A percentile compares a stretch with the other conserved stretches of the same genome.
Conservation (phyloP, 2,888 invertebrate species). For the Caenorhabditis sp. region DNA sequence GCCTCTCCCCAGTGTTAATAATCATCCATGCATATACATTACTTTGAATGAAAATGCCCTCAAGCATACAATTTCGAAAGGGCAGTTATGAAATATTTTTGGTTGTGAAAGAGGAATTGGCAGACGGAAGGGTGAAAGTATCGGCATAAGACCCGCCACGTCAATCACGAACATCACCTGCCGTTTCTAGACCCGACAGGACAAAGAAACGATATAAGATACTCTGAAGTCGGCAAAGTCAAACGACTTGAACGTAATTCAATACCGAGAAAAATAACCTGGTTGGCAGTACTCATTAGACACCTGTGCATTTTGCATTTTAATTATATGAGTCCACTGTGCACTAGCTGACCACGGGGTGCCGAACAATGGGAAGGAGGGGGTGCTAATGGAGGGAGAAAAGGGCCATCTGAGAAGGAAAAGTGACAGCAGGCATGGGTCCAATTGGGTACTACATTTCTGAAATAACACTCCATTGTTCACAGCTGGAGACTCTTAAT, state of each 20-base stretch:
- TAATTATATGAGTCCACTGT: conserved; percentile 31
- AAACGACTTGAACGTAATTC: conserved; percentile 48
- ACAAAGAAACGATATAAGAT: conserved; percentile 63
- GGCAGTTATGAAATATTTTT: conserved; percentile 35
- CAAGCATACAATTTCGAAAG: conserved; percentile 52
- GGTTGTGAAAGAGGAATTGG: background rate
- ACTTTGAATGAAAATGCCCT: conserved; percentile 58
- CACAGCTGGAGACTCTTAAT: conserved; percentile 21
- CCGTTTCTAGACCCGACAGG: conserved; percentile 30
- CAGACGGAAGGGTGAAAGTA: background rate
- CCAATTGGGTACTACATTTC: conserved; percentile 39
- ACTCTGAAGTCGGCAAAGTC: conserved; percentile 46
- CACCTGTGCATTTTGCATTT: conserved; percentile 52
- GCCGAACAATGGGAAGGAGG: conserved; percentile 23
- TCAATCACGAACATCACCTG: conserved; percentile 60
- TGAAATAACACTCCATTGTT: conserved; percentile 37
- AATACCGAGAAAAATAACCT: conserved; percentile 8
- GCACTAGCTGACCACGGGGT: background rate
- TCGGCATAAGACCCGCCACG: conserved; percentile 21
- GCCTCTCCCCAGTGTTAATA: conserved; percentile 43
- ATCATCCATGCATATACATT: conserved; percentile 56
- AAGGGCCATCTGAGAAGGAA: conserved; percentile 25
- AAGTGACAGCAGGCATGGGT: conserved; percentile 24
- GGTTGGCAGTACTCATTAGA: conserved; percentile 27
- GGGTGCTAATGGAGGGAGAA: conserved; percentile 22